Evolutionary conservation across 2,888 invertebrate species (phyloP).

Genomic region (Apotomis betuletana): DNA sequence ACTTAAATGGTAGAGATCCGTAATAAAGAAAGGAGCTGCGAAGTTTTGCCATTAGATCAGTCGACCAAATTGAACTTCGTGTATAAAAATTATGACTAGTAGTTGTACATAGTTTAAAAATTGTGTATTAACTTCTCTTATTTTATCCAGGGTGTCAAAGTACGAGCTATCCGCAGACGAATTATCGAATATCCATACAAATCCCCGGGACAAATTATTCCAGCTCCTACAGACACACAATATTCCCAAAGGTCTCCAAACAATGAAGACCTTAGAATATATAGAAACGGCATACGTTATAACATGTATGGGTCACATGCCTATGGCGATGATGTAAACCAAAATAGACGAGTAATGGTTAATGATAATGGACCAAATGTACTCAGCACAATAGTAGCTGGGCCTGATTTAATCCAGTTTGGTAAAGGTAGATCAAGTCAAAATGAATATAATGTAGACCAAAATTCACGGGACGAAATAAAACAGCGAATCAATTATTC

Average conservation of each 20-base stretch:
- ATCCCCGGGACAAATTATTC: not conserved
- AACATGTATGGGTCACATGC: not conserved
- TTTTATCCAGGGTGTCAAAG: conserved; percentile 6
- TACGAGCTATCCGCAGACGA: conserved; percentile 7
- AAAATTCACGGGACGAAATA: too few species aligned
- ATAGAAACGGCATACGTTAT: not conserved
- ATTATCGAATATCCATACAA: not conserved
- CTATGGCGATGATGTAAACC: too few species aligned
- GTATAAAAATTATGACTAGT: too few species aligned
- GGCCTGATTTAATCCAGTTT: too few species aligned
- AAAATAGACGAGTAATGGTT: too few species aligned
- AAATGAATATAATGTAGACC: not conserved
- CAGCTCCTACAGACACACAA: not conserved
- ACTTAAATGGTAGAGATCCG: too few species aligned
- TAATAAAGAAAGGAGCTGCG: too few species aligned
- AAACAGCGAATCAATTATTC: not conserved
- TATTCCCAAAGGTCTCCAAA: not conserved
- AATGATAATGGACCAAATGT: too few species aligned
- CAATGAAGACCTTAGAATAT: not conserved
- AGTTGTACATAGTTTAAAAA: not conserved
- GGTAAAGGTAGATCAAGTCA: not conserved
- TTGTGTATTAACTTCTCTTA: not conserved
- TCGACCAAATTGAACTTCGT: too few species aligned
- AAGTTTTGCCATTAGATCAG: too few species aligned
- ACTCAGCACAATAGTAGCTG: too few species aligned